Evolutionary conservation across 2,113 vertebrate genomes (phyloP), one percentile per base, ranked within the genome.

Genomic region (Catharus bicknelli): DNA sequence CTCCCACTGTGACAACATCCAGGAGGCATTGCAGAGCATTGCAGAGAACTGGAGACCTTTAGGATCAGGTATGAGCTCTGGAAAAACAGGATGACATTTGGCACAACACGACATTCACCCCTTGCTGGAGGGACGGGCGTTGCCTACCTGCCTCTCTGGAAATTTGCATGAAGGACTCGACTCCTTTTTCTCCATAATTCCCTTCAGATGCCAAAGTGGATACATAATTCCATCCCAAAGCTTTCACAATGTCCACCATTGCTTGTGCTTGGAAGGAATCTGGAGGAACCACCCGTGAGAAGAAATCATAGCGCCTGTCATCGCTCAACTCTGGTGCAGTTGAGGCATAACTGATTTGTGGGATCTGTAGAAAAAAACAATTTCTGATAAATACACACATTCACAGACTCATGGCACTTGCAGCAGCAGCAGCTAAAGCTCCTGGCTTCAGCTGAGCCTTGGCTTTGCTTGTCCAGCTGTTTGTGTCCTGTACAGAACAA

Each of bases 201-300:
- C 99, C 99, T 97, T 99, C 99, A 7, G 99, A 99, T 48, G 99
- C 99, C 30, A 99, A 94, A 22, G 99, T 99, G 85, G 99, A 99
- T 83, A 99, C 99, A n/a, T 99, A 99, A 85, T 98, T 99, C 99
- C 99, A 99, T 69, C 98, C 98, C 96, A 99, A 96, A 50, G 98
- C 98, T 95, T 98, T 99, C 88, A 99, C 99, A 38, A 99, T 99
- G 97, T 99, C 99, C 96, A 99, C 99, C 99, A 99, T 99, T 78
- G 99, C 99, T 97, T 99, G 99, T 61, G 99, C 99, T 98, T 99
- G 99, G 96, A 99, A 99, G 48, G 99, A 99, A 95, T 99, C 99
- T 3, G 99, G 99, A 55, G 99, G 99, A 86, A 99, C 99, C 96
- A 99, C 99, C 3, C 99, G 98, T 15, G 99, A 99, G 98, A 99